Percentiles rank a stretch among this genome's conserved stretches.
phyloP scores from a whole-genome alignment of 2,888 invertebrate species.

The Cactoblastis cactorum region DNA sequence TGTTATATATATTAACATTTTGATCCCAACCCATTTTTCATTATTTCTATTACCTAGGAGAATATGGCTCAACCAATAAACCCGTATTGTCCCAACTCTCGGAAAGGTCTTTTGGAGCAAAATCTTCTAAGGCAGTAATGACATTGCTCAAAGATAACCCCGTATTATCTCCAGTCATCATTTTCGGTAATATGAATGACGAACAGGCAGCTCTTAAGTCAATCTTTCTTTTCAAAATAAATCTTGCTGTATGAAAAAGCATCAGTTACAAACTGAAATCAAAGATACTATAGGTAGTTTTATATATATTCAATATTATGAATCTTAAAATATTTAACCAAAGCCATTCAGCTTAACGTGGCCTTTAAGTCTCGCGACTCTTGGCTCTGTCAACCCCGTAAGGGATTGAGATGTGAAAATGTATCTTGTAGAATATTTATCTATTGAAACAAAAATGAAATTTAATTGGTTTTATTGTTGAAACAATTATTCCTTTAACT shows the following conservation, averaged over 20 bases:
- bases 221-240: slow-evolving; percentile 32
- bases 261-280: slow-evolving; percentile 51
- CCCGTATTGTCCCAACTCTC: slow-evolving; percentile 98
- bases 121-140: slow-evolving; percentile 80
- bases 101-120: slow-evolving; percentile 85
- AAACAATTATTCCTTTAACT: not conserved
- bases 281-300: slow-evolving; percentile 7
- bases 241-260: slow-evolving; percentile 48
- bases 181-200: slow-evolving; percentile 34
- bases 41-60: slow-evolving; percentile 59
- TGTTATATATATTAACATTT: no score
- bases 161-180: slow-evolving; percentile 48
- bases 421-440: no score
- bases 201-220: slow-evolving; percentile 34
- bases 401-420: no score
- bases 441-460: no score
- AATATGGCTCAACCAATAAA: slow-evolving; percentile 89
- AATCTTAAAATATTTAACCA: no score
- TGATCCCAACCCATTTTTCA: no score
- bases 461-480: no score
- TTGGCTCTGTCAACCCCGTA: no score
- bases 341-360: no score
- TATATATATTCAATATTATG: no score
- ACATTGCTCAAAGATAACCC: slow-evolving; percentile 75
- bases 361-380: no score